Evolutionary conservation across 1,140 invertebrate genomes (phyloP).

Genomic region (Apis dorsata): DNA sequence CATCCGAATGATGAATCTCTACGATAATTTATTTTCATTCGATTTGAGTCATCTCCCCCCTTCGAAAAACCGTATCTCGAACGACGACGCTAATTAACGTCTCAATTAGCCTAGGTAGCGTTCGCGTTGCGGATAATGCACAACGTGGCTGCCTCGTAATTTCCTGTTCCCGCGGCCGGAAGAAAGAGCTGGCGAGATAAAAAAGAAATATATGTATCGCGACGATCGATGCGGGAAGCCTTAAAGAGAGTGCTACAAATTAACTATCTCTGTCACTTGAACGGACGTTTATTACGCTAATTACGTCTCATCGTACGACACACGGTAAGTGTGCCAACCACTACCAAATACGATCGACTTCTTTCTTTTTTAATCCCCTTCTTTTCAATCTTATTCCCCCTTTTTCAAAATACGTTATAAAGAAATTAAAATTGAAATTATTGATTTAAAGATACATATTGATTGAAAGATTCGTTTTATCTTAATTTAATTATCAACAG

Average conservation of each 20-base stretch:
- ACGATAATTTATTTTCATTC: background rate
- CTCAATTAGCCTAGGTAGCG: conserved; percentile 22
- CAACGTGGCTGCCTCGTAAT: conserved; percentile 26
- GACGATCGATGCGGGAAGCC: conserved; percentile 14
- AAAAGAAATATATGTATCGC: background rate
- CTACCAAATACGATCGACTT: conserved; percentile 18
- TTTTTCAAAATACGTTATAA: no score
- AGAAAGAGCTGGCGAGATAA: conserved; percentile 34
- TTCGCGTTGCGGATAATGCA: conserved; percentile 17
- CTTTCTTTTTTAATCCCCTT: background rate
- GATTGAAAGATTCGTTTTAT: no score
- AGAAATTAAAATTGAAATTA: no score
- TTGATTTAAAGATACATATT: no score
- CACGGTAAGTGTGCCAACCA: conserved; percentile 51
- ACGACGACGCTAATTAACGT: conserved; percentile 47
- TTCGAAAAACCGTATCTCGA: background rate
- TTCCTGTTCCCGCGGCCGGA: conserved; percentile 15
- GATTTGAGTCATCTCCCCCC: background rate
- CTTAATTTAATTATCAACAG: no score
- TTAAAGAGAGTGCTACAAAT: conserved; percentile 48
- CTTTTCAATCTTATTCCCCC: background rate
- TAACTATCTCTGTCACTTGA: conserved; percentile 50
- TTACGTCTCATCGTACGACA: conserved; percentile 49
- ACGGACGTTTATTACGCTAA: conserved; percentile 47
- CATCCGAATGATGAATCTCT: background rate